Evolutionary conservation across 2,888 invertebrate genomes (phyloP).

Genomic region (Polia nebulosa): DNA sequence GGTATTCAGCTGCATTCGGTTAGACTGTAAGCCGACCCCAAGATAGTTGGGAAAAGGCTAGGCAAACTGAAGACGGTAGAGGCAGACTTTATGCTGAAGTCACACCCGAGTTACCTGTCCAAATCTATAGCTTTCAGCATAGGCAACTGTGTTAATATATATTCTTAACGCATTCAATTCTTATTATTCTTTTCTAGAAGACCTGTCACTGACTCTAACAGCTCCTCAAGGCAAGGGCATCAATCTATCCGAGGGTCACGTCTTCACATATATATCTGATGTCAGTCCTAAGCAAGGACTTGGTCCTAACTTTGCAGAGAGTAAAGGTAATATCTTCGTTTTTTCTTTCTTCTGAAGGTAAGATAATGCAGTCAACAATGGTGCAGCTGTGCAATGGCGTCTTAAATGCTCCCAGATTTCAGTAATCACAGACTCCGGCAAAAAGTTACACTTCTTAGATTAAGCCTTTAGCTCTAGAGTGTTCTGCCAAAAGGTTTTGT

Average conservation of each 20-base stretch:
- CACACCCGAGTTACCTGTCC: neutral
- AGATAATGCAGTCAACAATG: neutral
- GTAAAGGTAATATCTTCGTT: constrained; percentile 63
- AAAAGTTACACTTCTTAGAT: neutral
- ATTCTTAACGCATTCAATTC: too few species aligned
- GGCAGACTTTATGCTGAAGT: neutral
- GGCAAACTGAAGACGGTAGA: neutral
- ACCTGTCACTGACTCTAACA: constrained; percentile 69
- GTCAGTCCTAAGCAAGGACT: constrained; percentile 39
- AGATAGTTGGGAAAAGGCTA: neutral
- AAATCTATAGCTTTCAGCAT: neutral
- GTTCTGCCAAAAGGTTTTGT: too few species aligned
- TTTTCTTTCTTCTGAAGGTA: neutral
- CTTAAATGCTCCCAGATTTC: neutral
- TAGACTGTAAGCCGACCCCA: neutral
- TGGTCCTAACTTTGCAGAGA: constrained; percentile 60
- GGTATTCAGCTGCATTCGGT: neutral
- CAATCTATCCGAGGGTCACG: constrained; percentile 54
- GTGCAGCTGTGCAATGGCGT: neutral
- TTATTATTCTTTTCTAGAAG: constrained; percentile 55
- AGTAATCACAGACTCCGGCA: neutral
- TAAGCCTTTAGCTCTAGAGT: too few species aligned
- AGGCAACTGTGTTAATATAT: too few species aligned
- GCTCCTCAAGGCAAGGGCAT: constrained; percentile 63
- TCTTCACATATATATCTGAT: constrained; percentile 59